A percentile compares a stretch with the other conserved stretches of the same genome.
phyloP scores from a whole-genome alignment of 2,113 vertebrate species.

The Melanerpes formicivorus region DNA sequence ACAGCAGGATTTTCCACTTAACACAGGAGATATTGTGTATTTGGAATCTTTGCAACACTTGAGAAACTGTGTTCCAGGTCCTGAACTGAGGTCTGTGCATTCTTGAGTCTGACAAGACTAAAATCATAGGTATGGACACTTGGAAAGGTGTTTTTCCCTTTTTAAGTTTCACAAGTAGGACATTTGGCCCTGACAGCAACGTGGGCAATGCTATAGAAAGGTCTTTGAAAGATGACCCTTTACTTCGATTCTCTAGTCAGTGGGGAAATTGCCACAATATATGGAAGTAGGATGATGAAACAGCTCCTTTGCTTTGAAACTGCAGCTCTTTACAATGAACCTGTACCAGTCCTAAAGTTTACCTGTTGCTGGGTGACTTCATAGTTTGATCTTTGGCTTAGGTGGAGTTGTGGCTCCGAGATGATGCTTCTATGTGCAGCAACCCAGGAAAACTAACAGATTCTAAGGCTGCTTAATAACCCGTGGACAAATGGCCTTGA shows the following conservation, averaged over 20 bases:
- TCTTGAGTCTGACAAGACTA: not conserved
- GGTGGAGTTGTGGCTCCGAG: not conserved
- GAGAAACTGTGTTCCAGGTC: not conserved
- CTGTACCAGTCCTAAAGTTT: not conserved
- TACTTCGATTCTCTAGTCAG: not conserved
- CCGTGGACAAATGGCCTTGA: not conserved
- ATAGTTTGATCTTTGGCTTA: not conserved
- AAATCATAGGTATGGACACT: not conserved
- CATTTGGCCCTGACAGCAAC: not conserved
- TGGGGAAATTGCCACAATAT: not conserved
- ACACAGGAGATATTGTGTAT: fast-evolving
- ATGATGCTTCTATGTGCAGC: not conserved
- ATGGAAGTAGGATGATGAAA: not conserved
- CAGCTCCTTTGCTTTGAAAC: not conserved
- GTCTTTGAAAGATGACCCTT: not conserved
- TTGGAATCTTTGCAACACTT: not conserved
- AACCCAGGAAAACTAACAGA: not conserved
- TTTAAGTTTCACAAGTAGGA: not conserved
- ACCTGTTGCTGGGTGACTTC: not conserved
- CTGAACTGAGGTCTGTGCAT: not conserved
- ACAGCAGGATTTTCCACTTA: not conserved
- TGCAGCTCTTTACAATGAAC: not conserved
- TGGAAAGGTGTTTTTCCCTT: not conserved
- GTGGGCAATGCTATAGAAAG: not conserved
- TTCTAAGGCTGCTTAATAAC: not conserved